phyloP scores from a whole-genome alignment of 2,797 vertebrate species.

The Periparus ater region DNA sequence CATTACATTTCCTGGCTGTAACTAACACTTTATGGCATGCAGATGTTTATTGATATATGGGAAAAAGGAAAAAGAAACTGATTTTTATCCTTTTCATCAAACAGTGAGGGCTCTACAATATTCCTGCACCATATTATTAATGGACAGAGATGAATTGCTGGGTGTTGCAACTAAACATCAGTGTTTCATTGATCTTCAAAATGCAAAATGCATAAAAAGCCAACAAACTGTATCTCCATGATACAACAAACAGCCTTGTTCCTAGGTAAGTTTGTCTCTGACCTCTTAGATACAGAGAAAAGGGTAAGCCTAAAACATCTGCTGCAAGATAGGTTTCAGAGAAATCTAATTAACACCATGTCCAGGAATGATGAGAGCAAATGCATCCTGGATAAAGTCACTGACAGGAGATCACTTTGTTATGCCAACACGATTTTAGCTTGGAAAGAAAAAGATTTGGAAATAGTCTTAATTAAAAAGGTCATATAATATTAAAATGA shows the following conservation, averaged over 20 bases:
- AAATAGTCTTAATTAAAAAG: neutral
- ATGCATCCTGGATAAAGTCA: neutral
- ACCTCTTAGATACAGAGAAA: neutral
- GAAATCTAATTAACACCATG: slow-evolving; percentile 54
- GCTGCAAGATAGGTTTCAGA: slow-evolving; percentile 4
- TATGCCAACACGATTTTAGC: neutral
- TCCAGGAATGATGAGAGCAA: slow-evolving; percentile 8
- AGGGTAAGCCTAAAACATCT: slow-evolving; percentile 48
- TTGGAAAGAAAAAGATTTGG: neutral
- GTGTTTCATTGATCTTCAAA: neutral
- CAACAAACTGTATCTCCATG: neutral
- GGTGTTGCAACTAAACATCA: neutral
- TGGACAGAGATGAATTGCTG: neutral
- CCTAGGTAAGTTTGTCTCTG: neutral
- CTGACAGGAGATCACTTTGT: slow-evolving; percentile 9
- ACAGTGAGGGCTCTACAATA: neutral
- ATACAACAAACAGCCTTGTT: neutral
- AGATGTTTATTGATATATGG: neutral
- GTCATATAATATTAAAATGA: neutral
- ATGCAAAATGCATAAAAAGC: neutral
- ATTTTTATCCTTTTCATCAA: neutral
- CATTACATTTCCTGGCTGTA: neutral
- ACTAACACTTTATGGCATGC: neutral
- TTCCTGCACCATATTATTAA: neutral
- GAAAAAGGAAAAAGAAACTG: fast-evolving